Evolutionary conservation across 2,113 vertebrate species (phyloP).

Genomic region (Labeo rohita): DNA sequence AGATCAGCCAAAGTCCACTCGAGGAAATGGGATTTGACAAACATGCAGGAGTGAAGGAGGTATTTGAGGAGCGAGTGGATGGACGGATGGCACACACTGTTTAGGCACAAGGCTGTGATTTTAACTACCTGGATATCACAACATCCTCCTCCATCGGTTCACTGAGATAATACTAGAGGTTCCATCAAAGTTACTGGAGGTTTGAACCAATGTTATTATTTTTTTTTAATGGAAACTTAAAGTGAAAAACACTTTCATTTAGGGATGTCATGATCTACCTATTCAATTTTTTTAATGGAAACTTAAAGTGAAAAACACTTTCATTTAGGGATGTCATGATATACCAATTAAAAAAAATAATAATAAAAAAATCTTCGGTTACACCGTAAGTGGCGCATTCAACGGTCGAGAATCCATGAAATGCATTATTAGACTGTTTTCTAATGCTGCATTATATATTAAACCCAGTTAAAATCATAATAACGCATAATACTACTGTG

Average conservation of each 20-base stretch:
- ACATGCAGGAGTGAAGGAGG: conserved; percentile 16
- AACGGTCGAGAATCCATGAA: too few relatives aligned
- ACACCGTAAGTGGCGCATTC: too few relatives aligned
- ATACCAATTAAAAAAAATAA: too few relatives aligned
- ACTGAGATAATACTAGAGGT: background rate
- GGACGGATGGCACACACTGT: conserved; percentile 31
- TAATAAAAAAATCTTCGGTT: too few relatives aligned
- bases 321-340: too few relatives aligned
- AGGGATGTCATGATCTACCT: too few relatives aligned
- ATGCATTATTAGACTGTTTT: too few relatives aligned
- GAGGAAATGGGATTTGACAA: conserved; percentile 66
- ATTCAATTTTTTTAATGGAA: background rate
- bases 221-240: background rate
- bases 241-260: too few relatives aligned
- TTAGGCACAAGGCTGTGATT: conserved; percentile 54
- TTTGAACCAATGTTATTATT: background rate
- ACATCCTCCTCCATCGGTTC: conserved; percentile 50
- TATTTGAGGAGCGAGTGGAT: background rate
- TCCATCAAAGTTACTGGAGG: too few relatives aligned
- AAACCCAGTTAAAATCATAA: too few relatives aligned
- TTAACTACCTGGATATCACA: conserved; percentile 39
- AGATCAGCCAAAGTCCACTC: conserved; percentile 47
- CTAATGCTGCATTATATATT: too few relatives aligned
- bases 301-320: background rate
- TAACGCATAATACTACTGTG: too few relatives aligned